Evolutionary conservation across 2,797 vertebrate species (phyloP), one percentile per base, ranked within the genome.

Genomic region (Emys orbicularis): DNA sequence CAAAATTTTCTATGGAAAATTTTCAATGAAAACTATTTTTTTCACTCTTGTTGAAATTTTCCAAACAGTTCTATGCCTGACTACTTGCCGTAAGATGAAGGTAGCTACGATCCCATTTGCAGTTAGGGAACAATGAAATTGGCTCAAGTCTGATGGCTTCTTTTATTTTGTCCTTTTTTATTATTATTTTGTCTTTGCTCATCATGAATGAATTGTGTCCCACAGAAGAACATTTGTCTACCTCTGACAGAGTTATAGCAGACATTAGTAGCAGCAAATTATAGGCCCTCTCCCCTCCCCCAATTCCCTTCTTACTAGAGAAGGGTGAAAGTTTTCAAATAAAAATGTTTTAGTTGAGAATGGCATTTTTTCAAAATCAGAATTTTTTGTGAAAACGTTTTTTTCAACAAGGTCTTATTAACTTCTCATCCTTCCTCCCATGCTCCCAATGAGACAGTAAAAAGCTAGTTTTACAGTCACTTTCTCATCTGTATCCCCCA

Each of bases 241-340:
- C 92, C 90, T 96, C 95, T 93, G 93, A 96, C 95, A 97, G 95
- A 97, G 97, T 93, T 97, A 95, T 89, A 93, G 96, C 96, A 97
- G 95, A 97, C 96, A 96, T 97, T 97, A 95, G 94, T 83, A 74
- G 93, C 92, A 97, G 97, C 96, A 97, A 96, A 96, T 97, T 95
- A 96, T 96, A 97, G 34, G 5, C 19, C 65, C 9, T 95, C 88
- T 93, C 88, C 23, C 86, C 96, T 97, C 93, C 89, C 87, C 11
- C 86, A 91, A 54, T 49, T 93, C 52, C 54, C 31, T 90, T 87
- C 65, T 86, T 81, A 1, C 34, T 90, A 83, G 74, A 84, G 52
- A 81, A 87, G 68, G 76, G 94, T 25, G 12, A 92, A 94, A 1
- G 1, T 88, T 97, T 97, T 97, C 96, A 97, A 97, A 97, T 90